A percentile compares a stretch with the other conserved stretches of the same genome.
Conservation (phyloP, 2,797 vertebrate genomes). For the Yasuhikotakia modesta region DNA sequence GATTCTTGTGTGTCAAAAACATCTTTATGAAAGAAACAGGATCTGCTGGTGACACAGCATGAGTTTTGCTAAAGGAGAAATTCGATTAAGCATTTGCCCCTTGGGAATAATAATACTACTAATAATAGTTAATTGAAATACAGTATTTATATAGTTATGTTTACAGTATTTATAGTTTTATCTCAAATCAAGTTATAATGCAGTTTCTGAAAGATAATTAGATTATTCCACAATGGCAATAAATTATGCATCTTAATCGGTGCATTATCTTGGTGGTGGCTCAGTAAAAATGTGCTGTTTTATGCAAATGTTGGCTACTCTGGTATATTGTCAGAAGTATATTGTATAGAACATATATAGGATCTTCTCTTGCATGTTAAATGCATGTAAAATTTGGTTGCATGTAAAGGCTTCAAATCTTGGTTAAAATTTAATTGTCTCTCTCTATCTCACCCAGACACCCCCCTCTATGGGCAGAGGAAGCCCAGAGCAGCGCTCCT, state of each 20-base stretch:
- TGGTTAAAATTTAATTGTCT: conserved; percentile 11
- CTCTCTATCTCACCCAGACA: conserved; percentile 62
- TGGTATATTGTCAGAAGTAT: no score
- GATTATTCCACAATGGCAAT: background rate
- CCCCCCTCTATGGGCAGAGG: conserved; percentile 62
- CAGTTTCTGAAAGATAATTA: background rate
- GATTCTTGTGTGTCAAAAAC: background rate
- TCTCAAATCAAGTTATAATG: background rate
- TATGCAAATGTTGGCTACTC: background rate
- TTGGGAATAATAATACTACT: no score
- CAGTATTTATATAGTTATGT: no score
- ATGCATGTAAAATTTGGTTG: background rate
- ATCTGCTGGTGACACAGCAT: background rate
- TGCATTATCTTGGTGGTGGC: conserved; percentile 28
- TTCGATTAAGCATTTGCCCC: background rate
- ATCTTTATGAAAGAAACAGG: background rate
- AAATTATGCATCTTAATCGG: background rate
- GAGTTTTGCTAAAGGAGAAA: background rate
- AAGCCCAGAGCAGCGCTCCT: conserved; percentile 92
- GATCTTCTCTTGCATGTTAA: background rate
- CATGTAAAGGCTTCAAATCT: conserved; percentile 19
- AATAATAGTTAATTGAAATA: no score
- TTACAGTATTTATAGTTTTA: background rate
- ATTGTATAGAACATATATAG: background rate
- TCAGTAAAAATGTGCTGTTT: background rate